phyloP scores from a whole-genome alignment of 2,113 vertebrate genomes.

The Sialia sialis region DNA sequence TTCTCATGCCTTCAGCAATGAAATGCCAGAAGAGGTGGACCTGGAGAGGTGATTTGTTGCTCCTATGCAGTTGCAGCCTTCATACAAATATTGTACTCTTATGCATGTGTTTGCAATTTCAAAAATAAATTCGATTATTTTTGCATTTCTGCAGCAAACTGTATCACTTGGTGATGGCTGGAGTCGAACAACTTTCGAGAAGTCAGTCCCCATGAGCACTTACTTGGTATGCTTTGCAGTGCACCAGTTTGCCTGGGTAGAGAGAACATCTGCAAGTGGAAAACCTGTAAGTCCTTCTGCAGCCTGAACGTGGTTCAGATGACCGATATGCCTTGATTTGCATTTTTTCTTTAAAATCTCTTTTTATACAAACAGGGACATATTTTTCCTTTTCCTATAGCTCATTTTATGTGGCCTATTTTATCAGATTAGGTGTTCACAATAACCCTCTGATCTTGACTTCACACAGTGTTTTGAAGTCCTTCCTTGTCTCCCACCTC shows the following conservation, averaged over 20 bases:
- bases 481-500: not conserved
- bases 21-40: not conserved
- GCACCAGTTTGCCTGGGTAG: slow-evolving; percentile 76
- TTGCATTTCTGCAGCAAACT: slow-evolving; percentile 63
- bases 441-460: not conserved
- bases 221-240: slow-evolving; percentile 96
- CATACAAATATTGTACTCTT: not conserved
- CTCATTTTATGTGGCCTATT: not conserved
- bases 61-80: not conserved
- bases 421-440: not conserved
- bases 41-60: not conserved
- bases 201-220: slow-evolving; percentile 92
- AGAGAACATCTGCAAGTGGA: slow-evolving; percentile 60
- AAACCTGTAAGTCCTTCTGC: slow-evolving; percentile 75
- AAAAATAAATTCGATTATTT: not conserved
- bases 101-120: not conserved
- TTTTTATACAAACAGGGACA: not conserved
- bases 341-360: not conserved
- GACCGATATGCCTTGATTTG: not conserved
- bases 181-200: slow-evolving; percentile 75
- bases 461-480: not conserved
- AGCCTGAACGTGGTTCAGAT: not conserved
- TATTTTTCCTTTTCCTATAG: not conserved
- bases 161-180: slow-evolving; percentile 8
- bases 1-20: not conserved